Percentiles rank a stretch among this genome's conserved stretches.
These are phyloP conservation scores for Gambusia holbrooki DNA, from an alignment of 2,113 vertebrate genomes.

Conservation along the genomic window DNA sequence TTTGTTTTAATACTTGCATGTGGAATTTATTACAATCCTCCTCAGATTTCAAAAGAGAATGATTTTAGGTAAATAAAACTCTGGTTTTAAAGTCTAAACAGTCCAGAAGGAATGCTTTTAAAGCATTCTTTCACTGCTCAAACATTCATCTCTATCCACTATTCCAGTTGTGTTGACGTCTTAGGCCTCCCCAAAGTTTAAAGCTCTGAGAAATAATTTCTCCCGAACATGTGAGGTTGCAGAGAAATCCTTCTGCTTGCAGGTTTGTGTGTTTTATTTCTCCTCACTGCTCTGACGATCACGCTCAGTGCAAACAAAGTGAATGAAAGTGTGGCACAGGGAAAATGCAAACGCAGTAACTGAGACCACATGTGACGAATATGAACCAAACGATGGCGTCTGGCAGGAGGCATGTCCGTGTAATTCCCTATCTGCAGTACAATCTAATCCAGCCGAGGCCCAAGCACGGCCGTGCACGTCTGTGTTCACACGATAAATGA, in stretches of 20 bases:
- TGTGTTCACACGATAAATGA: conserved; percentile 60
- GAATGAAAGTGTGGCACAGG: conserved; percentile 33
- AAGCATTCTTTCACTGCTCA: neutral
- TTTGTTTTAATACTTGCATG: neutral
- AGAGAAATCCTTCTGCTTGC: neutral
- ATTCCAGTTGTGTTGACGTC: neutral
- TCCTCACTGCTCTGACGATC: neutral
- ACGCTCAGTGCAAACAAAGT: conserved; percentile 2
- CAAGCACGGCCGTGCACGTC: conserved; percentile 50
- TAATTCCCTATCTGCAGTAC: conserved; percentile 68
- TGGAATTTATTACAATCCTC: neutral
- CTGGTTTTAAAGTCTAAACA: neutral
- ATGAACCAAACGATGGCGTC: conserved; percentile 66
- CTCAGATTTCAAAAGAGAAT: neutral
- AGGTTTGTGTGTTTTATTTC: neutral
- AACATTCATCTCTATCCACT: neutral
- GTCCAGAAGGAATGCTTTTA: neutral
- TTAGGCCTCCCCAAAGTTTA: neutral
- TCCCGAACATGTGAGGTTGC: neutral
- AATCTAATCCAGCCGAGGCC: conserved; percentile 65
- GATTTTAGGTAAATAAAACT: neutral
- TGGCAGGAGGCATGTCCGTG: conserved; percentile 61
- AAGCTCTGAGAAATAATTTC: neutral
- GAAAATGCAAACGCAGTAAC: conserved; percentile 66
- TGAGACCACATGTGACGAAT: conserved; percentile 71